Evolutionary conservation across 1,140 invertebrate species (phyloP), one percentile per base, ranked within the genome.

Genomic region (Drosophila pandora): DNA sequence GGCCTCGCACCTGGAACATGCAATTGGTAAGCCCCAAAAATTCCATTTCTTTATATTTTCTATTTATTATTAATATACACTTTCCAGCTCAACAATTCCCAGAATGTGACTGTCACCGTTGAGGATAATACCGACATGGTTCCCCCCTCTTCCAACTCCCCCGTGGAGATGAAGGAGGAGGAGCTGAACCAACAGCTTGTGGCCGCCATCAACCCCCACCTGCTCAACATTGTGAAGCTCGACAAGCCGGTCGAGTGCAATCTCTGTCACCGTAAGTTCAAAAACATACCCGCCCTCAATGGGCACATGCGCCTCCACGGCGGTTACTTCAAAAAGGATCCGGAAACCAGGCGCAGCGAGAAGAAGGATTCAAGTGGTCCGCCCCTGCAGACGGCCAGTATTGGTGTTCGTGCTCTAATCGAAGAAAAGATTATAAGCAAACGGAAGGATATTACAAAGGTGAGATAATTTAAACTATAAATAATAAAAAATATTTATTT

Each of bases 221-320:
- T 91, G 54, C 72, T 91, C 37, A 93, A 92, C 70, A 93, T 93
- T 57, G 82, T 92, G 4, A 92, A 94, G 74, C 85, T 92, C 25
- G 94, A 95, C 13, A 97, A 97, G 90, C 97, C 96, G 23, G 97
- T 98, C 22, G 96, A 98, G 92, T 99, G 98, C 92, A 97, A 97
- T 92, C 94, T 99, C 39, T 99, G 98, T 91, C 96, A 98, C 92
- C 94, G 97, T 52, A 96, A 97, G 92, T 99, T 99, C 92, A 99
- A 99, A 93, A 99, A 99, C 92, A 96, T 98, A 91, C 97, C 98
- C 6, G 98, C 98, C 13, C 94, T 99, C 30, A 99, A 99, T 93
- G 98, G 98, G 12, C 98, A 99, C 90, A 99, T 99, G 98, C 93
- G 98, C 79, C 93, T 99, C 22, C 98, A 99, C 92, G 98, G 98